Conservation (phyloP, 2,797 vertebrate genomes). For the Molossus molossus region DNA sequence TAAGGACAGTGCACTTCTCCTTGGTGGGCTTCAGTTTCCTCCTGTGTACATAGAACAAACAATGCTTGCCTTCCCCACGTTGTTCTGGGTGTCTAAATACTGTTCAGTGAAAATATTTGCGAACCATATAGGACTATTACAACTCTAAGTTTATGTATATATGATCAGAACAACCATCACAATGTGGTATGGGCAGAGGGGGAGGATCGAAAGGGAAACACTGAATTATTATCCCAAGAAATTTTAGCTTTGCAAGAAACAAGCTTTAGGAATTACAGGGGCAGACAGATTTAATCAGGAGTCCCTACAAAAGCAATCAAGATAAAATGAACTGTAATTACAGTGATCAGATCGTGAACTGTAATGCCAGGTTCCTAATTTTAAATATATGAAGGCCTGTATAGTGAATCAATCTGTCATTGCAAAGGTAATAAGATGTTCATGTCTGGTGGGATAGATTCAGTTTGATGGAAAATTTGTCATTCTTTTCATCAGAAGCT, state of each 20-base stretch:
- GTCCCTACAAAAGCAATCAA: conserved; percentile 85
- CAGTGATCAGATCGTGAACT: conserved; percentile 88
- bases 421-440: conserved; percentile 81
- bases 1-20: not conserved
- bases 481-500: conserved; percentile 72
- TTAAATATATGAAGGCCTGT: conserved; percentile 83
- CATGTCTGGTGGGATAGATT: conserved; percentile 70
- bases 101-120: not conserved
- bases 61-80: not conserved
- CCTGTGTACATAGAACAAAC: not conserved
- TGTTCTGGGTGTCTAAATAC: not conserved
- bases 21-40: not conserved
- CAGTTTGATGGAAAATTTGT: conserved; percentile 73
- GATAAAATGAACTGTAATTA: conserved; percentile 88
- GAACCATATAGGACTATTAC: not conserved
- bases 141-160: not conserved
- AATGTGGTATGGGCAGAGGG: not conserved
- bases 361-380: conserved; percentile 82
- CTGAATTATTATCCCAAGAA: conserved; percentile 72
- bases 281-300: conserved; percentile 86
- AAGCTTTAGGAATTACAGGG: conserved; percentile 79
- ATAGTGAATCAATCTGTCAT: conserved; percentile 83
- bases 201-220: not conserved
- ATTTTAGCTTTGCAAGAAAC: conserved; percentile 80
- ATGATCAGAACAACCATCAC: not conserved